Evolutionary conservation across 1,140 invertebrate genomes (phyloP).

Genomic region (Caenorhabditis remanei): DNA sequence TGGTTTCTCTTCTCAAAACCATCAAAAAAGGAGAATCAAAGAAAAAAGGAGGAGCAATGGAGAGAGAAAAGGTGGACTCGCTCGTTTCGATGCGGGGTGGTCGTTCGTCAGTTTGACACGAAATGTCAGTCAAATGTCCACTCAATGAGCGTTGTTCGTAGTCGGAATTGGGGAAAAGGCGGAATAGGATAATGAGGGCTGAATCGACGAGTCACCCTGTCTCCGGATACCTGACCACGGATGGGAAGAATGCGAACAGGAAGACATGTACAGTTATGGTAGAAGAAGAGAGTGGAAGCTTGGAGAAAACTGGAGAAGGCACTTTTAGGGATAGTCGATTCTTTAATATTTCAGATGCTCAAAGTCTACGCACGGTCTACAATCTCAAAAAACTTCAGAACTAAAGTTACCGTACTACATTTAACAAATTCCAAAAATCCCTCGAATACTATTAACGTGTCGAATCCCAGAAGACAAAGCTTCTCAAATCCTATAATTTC

Average conservation of each 20-base stretch:
- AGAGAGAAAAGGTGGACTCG: slow-evolving; percentile 18
- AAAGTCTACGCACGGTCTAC: too few relatives aligned
- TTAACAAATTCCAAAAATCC: too few relatives aligned
- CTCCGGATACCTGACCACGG: neutral
- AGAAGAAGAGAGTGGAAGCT: neutral
- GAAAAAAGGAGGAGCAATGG: slow-evolving; percentile 32
- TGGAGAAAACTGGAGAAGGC: too few relatives aligned
- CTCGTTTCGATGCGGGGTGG: slow-evolving; percentile 7
- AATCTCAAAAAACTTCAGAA: too few relatives aligned
- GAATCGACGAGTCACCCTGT: neutral
- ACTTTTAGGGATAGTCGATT: too few relatives aligned
- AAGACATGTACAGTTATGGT: neutral
- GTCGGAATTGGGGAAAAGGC: neutral
- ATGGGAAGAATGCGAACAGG: neutral
- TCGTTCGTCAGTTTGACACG: slow-evolving; percentile 52
- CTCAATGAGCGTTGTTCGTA: slow-evolving; percentile 50
- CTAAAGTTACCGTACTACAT: too few relatives aligned
- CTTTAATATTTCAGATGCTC: too few relatives aligned
- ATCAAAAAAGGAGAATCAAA: neutral
- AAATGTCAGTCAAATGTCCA: slow-evolving; percentile 54
- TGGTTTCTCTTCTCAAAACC: neutral
- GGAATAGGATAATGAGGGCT: slow-evolving; percentile 53
- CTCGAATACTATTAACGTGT: too few relatives aligned
- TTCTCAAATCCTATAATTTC: neutral
- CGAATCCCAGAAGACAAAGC: too few relatives aligned